These are phyloP conservation scores for Metalampra italica DNA, from an alignment of 2,888 invertebrate genomes.

Conservation along the genomic window DNA sequence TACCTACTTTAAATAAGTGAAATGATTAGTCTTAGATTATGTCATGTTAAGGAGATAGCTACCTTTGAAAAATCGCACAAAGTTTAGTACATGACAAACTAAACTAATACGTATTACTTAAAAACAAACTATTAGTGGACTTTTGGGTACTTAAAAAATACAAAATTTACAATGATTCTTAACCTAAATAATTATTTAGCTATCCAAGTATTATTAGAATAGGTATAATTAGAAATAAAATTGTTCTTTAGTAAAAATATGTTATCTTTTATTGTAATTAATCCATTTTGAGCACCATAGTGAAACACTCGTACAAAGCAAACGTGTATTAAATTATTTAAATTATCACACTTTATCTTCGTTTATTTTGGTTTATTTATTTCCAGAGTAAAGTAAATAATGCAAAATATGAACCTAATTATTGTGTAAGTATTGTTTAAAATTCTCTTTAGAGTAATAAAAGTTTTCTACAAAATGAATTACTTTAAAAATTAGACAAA, in stretches of 20 bases:
- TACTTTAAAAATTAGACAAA: neutral
- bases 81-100: slow-evolving; percentile 49
- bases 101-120: slow-evolving; percentile 21
- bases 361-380: too few species aligned
- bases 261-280: neutral
- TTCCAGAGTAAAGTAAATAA: too few species aligned
- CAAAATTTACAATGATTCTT: slow-evolving; percentile 17
- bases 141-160: slow-evolving; percentile 22
- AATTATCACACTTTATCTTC: too few species aligned
- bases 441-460: neutral
- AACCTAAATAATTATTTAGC: slow-evolving; percentile 7
- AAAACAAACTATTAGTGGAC: slow-evolving; percentile 25
- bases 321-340: neutral
- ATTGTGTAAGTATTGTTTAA: neutral
- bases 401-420: neutral
- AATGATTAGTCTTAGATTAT: slow-evolving; percentile 37
- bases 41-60: slow-evolving; percentile 47
- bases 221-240: neutral
- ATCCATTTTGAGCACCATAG: slow-evolving; percentile 17
- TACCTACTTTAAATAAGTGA: slow-evolving; percentile 43
- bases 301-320: neutral
- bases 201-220: slow-evolving; percentile 8
- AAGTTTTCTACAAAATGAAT: too few species aligned
- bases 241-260: neutral
- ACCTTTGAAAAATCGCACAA: slow-evolving; percentile 25